Base-by-base conservation (phyloP, 2,113 vertebrate species). In the Campylomormyrus tamandua region DNA sequence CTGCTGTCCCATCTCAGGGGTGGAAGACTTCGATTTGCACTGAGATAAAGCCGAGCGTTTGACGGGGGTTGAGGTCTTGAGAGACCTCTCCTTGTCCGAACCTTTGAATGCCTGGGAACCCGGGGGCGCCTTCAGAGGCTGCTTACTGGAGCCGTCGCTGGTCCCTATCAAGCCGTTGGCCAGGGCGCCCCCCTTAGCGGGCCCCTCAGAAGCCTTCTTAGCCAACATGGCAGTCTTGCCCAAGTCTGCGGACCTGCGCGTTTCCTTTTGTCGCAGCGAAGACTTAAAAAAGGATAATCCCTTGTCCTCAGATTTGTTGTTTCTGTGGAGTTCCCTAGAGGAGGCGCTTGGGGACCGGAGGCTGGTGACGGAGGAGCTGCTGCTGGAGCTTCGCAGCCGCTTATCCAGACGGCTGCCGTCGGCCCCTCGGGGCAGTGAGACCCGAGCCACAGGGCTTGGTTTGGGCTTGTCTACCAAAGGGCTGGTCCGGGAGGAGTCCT, bases 211-310 rank as follows among this genome's bases (percentile, higher is more conserved):
- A 0, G 94, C 53, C 94, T 97, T 99, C 94, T 97, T 99, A 0
- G 95, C 92, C 0, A 99, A 96, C 93, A 98, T 91, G 0, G 95
- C 92, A 35, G 97, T 98, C 94, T 98, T 99, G 5, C 98, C 98
- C 90, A 99, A 95, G 90, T 99, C 98, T 0, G 98, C 97, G 0
- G 98, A 99, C 87, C 98, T 94, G 74, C 98, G 97, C 0, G 96
- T 98, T 91, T 99, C 98, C 93, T 98, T 97, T 94, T 99, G 98
- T 89, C 98, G 95, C 66, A 99, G 95, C 89, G 98, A 98, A 0
- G 96, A 98, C 92, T 97, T 98, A 92, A 99, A 98, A 93, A 99
- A 99, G 5, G 98, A 99, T 92, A 99, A 92, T 0, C 98, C 98
- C 87, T 99, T 99, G 86, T 99, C 98, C 62, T 99, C 98, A 0